Evolutionary conservation across 2,797 vertebrate species (phyloP).

Genomic region (Avahi laniger): DNA sequence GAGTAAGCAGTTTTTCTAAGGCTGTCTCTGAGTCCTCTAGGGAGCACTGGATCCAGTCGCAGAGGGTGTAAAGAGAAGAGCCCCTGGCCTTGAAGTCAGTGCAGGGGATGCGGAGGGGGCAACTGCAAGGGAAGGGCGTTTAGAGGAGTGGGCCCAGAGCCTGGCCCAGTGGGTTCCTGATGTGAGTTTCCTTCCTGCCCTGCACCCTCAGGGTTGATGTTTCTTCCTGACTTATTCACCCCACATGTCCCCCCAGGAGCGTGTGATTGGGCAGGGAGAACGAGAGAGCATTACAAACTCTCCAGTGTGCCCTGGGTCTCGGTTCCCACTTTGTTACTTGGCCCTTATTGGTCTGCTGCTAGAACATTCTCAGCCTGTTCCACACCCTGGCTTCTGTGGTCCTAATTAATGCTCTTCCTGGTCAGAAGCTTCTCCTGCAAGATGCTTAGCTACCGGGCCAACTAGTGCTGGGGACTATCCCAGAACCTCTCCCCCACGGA

Average conservation of each 20-base stretch:
- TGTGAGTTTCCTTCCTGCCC: neutral
- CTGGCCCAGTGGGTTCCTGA: neutral
- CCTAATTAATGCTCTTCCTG: neutral
- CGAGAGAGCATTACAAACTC: neutral
- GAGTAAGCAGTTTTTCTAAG: neutral
- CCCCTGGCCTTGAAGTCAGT: neutral
- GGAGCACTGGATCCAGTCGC: neutral
- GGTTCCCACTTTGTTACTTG: neutral
- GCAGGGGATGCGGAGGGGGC: too few relatives aligned
- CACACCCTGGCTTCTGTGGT: neutral
- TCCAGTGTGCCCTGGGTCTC: neutral
- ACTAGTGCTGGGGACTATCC: neutral
- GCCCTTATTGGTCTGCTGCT: neutral
- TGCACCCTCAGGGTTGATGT: accelerated
- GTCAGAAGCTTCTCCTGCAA: neutral
- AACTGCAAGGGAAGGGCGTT: accelerated
- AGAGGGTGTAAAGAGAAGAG: neutral
- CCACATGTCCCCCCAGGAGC: neutral
- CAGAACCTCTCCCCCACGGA: neutral
- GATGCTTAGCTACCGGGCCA: neutral
- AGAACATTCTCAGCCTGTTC: neutral
- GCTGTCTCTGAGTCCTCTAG: neutral
- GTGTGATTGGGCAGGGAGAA: neutral
- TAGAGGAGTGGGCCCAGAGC: neutral
- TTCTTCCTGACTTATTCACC: neutral